Evolutionary conservation across 2,113 vertebrate species (phyloP).

Genomic region (Haemorhous mexicanus): DNA sequence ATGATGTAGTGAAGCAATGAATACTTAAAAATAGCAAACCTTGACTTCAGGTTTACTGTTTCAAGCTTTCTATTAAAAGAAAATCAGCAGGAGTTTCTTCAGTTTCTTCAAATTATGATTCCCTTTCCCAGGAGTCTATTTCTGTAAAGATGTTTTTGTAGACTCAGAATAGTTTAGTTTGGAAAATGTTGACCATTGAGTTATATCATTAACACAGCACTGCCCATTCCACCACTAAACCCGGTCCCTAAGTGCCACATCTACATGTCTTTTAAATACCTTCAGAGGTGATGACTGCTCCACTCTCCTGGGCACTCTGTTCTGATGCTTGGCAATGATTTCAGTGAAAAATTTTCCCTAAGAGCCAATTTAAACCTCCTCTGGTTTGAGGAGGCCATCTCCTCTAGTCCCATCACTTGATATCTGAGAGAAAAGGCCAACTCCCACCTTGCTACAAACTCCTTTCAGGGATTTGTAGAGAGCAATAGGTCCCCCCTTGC

Average conservation of each 20-base stretch:
- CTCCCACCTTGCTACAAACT: too few species aligned
- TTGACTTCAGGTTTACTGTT: neutral
- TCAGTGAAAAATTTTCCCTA: neutral
- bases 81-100: neutral
- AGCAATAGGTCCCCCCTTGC: neutral
- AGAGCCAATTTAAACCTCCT: neutral
- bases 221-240: neutral
- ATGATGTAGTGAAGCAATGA: neutral
- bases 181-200: neutral
- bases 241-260: neutral
- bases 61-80: neutral
- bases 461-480: neutral
- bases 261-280: neutral
- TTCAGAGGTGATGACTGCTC: neutral
- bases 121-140: neutral
- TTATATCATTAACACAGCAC: neutral
- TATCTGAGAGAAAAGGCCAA: accelerated
- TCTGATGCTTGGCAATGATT: neutral
- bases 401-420: neutral
- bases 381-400: neutral
- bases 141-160: neutral
- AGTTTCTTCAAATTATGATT: neutral
- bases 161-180: neutral
- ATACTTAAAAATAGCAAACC: neutral
- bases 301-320: neutral